Percentiles rank a stretch among this genome's conserved stretches.
Evolutionary conservation across 2,888 invertebrate species (phyloP).

Genomic region (Eumacrocentrus americanus): DNA sequence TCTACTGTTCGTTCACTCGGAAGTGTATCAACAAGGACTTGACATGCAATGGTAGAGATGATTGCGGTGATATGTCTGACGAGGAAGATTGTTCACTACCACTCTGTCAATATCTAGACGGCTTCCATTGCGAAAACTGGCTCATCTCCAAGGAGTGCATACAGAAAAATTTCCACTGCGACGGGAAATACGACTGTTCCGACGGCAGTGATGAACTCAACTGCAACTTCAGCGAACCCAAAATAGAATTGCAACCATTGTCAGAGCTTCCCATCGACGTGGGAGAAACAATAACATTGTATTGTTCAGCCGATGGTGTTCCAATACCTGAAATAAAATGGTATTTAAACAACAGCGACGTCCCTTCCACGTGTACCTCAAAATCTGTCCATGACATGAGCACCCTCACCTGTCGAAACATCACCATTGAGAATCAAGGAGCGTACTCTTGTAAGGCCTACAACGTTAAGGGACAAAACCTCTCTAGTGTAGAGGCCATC

Average conservation of each 20-base stretch:
- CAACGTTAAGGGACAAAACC: slow-evolving; percentile 81
- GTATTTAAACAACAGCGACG: slow-evolving; percentile 96
- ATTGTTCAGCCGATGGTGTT: slow-evolving; percentile 86
- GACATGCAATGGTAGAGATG: slow-evolving; percentile 91
- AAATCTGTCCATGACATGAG: slow-evolving; percentile 82
- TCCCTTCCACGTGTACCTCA: slow-evolving; percentile 77
- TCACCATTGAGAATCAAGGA: slow-evolving; percentile 80
- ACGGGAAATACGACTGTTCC: slow-evolving; percentile 82
- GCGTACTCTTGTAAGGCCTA: slow-evolving; percentile 98
- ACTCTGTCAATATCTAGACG: slow-evolving; percentile 74
- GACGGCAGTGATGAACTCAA: slow-evolving; percentile 77
- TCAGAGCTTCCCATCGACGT: slow-evolving; percentile 72
- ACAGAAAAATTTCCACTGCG: slow-evolving; percentile 94
- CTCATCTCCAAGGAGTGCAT: slow-evolving; percentile 80
- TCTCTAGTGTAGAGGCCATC: slow-evolving; percentile 90
- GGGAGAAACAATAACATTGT: slow-evolving; percentile 77
- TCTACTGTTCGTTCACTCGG: slow-evolving; percentile 84
- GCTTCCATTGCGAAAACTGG: slow-evolving; percentile 88
- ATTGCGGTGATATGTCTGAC: slow-evolving; percentile 91
- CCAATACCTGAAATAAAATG: slow-evolving; percentile 92
- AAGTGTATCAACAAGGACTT: slow-evolving; percentile 92
- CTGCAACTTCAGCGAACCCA: slow-evolving; percentile 79
- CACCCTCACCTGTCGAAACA: slow-evolving; percentile 76
- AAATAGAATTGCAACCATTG: too few species aligned
- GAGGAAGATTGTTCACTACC: slow-evolving; percentile 77